Base-by-base conservation (phyloP, 1,140 invertebrate genomes). In the Drosophila azteca region DNA sequence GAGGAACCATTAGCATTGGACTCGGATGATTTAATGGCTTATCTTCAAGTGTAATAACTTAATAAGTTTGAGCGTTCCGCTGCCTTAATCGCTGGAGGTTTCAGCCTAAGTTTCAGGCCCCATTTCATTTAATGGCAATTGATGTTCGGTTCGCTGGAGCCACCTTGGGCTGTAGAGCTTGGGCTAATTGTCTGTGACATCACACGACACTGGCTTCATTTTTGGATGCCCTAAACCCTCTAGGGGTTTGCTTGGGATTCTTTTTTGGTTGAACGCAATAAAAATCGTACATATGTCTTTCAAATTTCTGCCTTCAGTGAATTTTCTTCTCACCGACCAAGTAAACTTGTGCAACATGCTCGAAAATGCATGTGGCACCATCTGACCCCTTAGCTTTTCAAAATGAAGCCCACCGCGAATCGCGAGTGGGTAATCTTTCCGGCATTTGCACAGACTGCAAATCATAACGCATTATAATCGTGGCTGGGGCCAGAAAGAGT, bases 391-490 rank as follows among this genome's bases (percentile, higher is more conserved):
- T 44, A 15, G 53, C 39, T 53, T 51, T 75, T 53, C 62, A 26
- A 26, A 26, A 26, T 26, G 24, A 26, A 26, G 24, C 24, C 24
- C 48, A 59, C 11, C 4, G 43, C 46, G 72, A 77, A 87, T 87
- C 83, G 71, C 31, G 15, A 51, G 57, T 45, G 46, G 83, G 71
- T 83, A 77, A 87, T 87, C 83, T 87, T 87, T 87, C 67, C 84
- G 83, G 83, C 79, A 83, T 70, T 77, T 61, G 83, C 46, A 60
- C 73, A 72, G 52, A 68, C 67, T 48, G 51, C 69, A 69, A 82
- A 88, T 87, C 83, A 87, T 87, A 87, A 87, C 83, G 79, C 83
- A 88, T 88, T 85, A 76, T 61, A 59, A 13, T 39, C 53, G 29
- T 43, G 48, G 64, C 55, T 63, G 71, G 65, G 53, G 49, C 61